Conservation (phyloP, 2,888 invertebrate species). For the Xestoiulus laeticollis region DNA sequence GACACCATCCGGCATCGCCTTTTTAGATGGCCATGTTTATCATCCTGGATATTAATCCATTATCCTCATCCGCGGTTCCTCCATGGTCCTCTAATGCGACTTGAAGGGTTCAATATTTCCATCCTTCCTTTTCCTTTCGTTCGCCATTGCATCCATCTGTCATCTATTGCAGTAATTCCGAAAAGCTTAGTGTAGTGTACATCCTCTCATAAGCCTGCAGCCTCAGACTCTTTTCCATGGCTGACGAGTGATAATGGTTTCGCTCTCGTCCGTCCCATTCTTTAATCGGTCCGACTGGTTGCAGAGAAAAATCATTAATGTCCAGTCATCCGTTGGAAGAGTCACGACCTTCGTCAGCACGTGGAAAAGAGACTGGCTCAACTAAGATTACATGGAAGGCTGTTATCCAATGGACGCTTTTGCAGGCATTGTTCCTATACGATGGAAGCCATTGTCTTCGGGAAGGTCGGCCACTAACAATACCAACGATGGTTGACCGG, state of each 20-base stretch:
- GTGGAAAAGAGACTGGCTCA: not conserved
- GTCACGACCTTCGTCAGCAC: constrained; percentile 1
- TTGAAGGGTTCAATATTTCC: not conserved
- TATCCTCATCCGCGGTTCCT: not conserved
- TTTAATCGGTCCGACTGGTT: constrained; percentile 40
- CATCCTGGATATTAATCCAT: not conserved
- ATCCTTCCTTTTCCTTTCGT: not conserved
- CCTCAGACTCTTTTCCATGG: constrained; percentile 6
- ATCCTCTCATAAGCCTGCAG: constrained; percentile 44
- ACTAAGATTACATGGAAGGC: not conserved
- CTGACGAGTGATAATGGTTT: constrained; percentile 48
- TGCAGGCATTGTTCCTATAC: no score
- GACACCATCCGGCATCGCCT: not conserved
- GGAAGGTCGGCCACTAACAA: not conserved
- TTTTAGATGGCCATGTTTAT: not conserved
- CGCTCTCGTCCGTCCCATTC: constrained; percentile 47
- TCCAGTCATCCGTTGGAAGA: constrained; percentile 48
- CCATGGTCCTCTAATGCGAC: not conserved
- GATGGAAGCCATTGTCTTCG: not conserved
- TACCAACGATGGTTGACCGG: not conserved
- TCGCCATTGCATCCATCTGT: constrained; percentile 32
- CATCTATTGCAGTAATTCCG: constrained; percentile 8
- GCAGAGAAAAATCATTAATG: constrained; percentile 50
- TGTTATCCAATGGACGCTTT: no score
- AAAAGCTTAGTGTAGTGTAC: constrained; percentile 44